Conservation (phyloP, 2,888 invertebrate species). For the Syrphus vitripennis region DNA sequence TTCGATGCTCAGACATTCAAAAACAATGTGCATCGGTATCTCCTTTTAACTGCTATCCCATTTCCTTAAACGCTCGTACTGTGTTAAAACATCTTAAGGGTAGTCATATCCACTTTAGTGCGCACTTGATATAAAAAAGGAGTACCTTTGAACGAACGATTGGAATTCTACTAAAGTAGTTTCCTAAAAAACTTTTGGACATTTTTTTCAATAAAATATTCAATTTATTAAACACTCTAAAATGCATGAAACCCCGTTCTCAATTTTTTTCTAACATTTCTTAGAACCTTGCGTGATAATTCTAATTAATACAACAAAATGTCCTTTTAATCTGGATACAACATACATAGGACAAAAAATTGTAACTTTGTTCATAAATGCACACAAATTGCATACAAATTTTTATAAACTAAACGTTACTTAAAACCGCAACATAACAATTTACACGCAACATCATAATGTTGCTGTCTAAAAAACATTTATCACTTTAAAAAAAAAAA, state of each 20-base stretch:
- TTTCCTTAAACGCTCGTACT: no score
- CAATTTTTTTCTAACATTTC: neutral
- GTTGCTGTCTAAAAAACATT: slow-evolving; percentile 25
- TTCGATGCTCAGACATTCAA: no score
- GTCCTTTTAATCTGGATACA: slow-evolving; percentile 30
- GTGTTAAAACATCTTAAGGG: no score
- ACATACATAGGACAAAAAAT: neutral
- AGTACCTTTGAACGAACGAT: no score
- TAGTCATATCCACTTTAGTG: no score
- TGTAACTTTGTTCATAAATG: slow-evolving; percentile 43
- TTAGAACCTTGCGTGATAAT: neutral
- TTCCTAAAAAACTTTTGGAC: neutral
- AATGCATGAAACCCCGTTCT: neutral
- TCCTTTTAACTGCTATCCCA: no score
- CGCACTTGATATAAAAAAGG: no score
- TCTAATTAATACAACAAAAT: slow-evolving; percentile 5
- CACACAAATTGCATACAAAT: slow-evolving; percentile 67
- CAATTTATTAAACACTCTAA: neutral
- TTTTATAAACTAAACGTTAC: slow-evolving; percentile 29
- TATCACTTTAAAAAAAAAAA: slow-evolving; percentile 28
- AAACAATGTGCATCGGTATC: no score
- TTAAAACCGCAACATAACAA: slow-evolving; percentile 49
- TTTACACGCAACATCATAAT: slow-evolving; percentile 48
- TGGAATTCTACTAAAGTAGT: no score
- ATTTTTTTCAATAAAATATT: no score